Percentiles rank a stretch among this genome's conserved stretches.
Evolutionary conservation across 2,113 vertebrate genomes (phyloP).

Genomic region (Cheilinus undulatus): DNA sequence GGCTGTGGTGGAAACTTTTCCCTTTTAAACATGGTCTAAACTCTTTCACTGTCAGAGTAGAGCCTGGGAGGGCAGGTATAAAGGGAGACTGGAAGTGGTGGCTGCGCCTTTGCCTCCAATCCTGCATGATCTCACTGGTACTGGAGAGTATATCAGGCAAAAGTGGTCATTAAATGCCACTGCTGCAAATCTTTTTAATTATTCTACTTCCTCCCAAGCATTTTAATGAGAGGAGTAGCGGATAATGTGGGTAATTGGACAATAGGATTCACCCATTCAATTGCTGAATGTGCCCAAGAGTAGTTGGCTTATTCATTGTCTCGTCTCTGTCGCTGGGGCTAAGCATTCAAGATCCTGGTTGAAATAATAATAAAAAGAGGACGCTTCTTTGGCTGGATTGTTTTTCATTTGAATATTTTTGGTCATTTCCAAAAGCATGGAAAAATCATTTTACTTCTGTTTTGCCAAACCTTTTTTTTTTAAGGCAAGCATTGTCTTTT

Average conservation of each 20-base stretch:
- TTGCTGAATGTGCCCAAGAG: constrained; percentile 78
- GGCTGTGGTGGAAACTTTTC: constrained; percentile 28
- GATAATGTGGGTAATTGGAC: constrained; percentile 85
- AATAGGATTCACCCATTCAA: constrained; percentile 83
- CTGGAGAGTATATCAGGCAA: constrained; percentile 78
- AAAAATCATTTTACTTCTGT: no score
- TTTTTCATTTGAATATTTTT: no score
- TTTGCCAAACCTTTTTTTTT: no score
- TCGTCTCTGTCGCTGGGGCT: constrained; percentile 51
- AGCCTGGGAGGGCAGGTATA: constrained; percentile 43
- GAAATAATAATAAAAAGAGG: no score
- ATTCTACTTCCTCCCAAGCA: constrained; percentile 75
- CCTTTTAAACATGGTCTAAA: constrained; percentile 31
- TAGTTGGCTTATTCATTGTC: constrained; percentile 71
- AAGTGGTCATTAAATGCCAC: constrained; percentile 79
- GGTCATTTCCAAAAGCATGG: no score
- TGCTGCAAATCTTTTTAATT: constrained; percentile 83
- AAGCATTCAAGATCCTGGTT: constrained; percentile 18
- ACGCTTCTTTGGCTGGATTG: no score
- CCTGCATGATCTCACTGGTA: constrained; percentile 74
- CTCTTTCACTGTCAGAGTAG: constrained; percentile 33
- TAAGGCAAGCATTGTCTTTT: constrained; percentile 41
- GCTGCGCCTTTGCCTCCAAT: constrained; percentile 57
- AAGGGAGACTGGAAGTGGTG: constrained; percentile 15
- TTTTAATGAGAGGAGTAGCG: constrained; percentile 81